Conservation (phyloP, 2,888 invertebrate species). For the Lacanobia oleracea region DNA sequence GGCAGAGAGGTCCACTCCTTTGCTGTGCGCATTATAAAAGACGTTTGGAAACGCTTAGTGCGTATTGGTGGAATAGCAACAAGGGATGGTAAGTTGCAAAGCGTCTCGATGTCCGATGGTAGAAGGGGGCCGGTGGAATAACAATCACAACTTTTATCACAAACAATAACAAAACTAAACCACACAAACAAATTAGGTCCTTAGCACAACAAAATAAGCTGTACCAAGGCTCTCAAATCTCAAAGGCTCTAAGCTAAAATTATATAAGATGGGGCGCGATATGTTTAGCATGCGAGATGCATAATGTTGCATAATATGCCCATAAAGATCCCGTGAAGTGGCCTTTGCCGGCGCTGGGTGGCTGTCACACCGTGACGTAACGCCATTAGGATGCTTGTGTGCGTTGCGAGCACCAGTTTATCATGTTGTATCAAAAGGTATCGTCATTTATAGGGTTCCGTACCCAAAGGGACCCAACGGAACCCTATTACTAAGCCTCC, state of each 20-base stretch:
- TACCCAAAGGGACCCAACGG: no score
- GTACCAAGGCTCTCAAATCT: conserved; percentile 52
- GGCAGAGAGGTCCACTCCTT: no score
- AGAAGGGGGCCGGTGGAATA: no score
- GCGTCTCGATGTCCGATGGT: no score
- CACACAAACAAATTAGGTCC: conserved; percentile 15
- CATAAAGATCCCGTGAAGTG: conserved; percentile 78
- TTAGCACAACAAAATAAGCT: conserved; percentile 35
- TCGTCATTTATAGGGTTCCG: no score
- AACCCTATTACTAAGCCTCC: no score
- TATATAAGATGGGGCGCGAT: conserved; percentile 74
- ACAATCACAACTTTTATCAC: no score
- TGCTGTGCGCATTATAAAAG: no score
- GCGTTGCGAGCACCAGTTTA: not conserved
- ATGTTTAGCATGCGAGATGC: conserved; percentile 80
- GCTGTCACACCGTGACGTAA: conserved; percentile 62
- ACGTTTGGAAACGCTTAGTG: no score
- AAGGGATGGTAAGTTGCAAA: no score
- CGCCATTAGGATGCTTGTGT: conserved; percentile 23
- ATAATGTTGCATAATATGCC: conserved; percentile 82
- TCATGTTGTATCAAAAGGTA: not conserved
- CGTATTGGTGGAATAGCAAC: no score
- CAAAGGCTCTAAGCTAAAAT: conserved; percentile 65
- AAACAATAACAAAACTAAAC: conserved; percentile 11
- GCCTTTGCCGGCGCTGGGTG: conserved; percentile 67